Base-by-base conservation (phyloP, 2,797 vertebrate genomes). In the Erethizon dorsatum region DNA sequence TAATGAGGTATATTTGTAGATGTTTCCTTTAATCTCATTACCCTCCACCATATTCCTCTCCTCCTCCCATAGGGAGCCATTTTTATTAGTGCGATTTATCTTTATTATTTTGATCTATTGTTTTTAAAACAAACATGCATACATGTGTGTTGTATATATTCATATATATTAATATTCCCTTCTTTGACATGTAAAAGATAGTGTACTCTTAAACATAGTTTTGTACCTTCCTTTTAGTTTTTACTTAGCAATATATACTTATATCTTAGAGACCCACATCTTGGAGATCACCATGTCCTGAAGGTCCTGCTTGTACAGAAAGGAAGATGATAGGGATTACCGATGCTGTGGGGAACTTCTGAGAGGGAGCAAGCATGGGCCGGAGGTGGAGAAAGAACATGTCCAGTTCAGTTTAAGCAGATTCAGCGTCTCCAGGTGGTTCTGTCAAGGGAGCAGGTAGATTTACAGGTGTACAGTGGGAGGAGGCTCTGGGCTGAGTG, bases 11-110 rank as follows among this genome's bases (percentile, higher is more conserved):
- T 22, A 94, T 63, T 91, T 82, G n/a, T 61, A 83, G 63, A 87
- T 18, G 24, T 85, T 88, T 79, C 41, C 83, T 96, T 88, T 94
- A 87, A 95, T 94, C 52, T 87, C 57, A 67, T 13, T 85, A 69
- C 79, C 18, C 7, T 75, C 45, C 28, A 41, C 14, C 41, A 31
- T 82, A 5, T 87, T 57, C n/a, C 9, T 15, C 90, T 71, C 63
- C 20, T 59, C 28, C 18, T 52, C 28, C 9, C 18, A 57, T 37
- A 56, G 63, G n/a, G 59, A 54, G 41, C 45, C 33, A 54, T 87
- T 97, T 94, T 95, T 92, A 93, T 93, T 90, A 57, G 59, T 93
- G 61, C 73, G 54, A 88, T 94, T 85, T 90, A 45, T 95, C 83
- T 78, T 90, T 83, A 94, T 83, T 83, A 47, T 83, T 94, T 73